These are phyloP conservation scores for Xiphydria camelus DNA, from an alignment of 2,888 invertebrate genomes.

Conservation along the genomic window DNA sequence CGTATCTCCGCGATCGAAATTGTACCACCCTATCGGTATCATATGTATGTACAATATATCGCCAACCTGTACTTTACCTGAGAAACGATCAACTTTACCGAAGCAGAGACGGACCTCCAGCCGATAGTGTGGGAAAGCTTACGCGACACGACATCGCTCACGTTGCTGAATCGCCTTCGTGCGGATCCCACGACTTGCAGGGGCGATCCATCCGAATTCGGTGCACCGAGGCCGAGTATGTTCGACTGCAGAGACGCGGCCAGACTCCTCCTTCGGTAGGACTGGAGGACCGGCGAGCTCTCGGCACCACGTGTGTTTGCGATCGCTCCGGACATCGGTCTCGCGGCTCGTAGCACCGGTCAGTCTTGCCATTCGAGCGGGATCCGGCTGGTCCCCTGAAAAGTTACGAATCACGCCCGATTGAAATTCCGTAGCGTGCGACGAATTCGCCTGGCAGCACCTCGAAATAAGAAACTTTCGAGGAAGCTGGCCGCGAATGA, in stretches of 20 bases:
- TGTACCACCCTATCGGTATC: no score
- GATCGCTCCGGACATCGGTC: no score
- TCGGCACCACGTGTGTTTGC: no score
- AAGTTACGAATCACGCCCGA: no score
- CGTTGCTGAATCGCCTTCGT: conserved; percentile 74
- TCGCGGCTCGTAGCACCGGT: no score
- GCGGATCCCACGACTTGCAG: conserved; percentile 53
- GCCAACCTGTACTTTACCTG: conserved; percentile 41
- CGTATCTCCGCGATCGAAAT: no score
- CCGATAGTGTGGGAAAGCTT: conserved; percentile 80
- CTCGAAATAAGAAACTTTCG: no score
- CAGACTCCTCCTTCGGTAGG: conserved; percentile 37
- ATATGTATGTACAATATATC: not conserved
- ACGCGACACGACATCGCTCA: conserved; percentile 74
- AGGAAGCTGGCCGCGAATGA: no score
- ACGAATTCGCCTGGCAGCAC: no score
- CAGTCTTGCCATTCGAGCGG: no score
- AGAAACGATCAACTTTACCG: conserved; percentile 44
- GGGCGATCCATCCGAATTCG: conserved; percentile 34
- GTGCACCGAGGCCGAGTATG: conserved; percentile 36
- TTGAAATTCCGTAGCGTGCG: no score
- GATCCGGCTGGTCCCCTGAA: no score
- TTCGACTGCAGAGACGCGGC: conserved; percentile 45
- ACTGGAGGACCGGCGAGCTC: conserved; percentile 14
- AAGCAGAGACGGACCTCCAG: conserved; percentile 56